phyloP scores from a whole-genome alignment of 2,797 vertebrate species.

The Hypotaenidia philippensis region DNA sequence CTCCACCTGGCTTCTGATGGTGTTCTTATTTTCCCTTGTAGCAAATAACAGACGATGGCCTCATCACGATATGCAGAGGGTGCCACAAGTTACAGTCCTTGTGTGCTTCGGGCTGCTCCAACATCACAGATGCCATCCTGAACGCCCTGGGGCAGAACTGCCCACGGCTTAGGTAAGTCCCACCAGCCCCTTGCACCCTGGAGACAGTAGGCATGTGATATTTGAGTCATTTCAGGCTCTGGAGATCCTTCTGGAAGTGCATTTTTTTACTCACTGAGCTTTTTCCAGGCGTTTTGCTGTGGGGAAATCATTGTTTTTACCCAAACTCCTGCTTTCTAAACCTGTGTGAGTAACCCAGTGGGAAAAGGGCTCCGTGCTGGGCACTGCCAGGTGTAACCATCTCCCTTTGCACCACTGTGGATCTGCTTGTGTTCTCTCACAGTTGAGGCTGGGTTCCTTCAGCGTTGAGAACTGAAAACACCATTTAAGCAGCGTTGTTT shows the following conservation, averaged over 20 bases:
- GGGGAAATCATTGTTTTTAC: fast-evolving
- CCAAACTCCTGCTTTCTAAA: neutral
- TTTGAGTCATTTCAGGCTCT: neutral
- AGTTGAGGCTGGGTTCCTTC: neutral
- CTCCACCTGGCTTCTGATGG: neutral
- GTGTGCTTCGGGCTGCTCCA: conserved; percentile 96
- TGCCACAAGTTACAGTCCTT: conserved; percentile 96
- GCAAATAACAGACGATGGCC: conserved; percentile 99
- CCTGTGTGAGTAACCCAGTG: no score
- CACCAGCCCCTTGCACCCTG: no score
- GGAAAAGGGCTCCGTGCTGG: neutral
- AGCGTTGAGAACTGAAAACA: neutral
- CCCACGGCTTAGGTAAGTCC: conserved; percentile 90
- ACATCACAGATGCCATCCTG: conserved; percentile 97
- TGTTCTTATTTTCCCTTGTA: conserved; percentile 72
- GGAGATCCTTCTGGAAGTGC: neutral
- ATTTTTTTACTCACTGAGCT: fast-evolving
- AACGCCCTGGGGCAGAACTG: conserved; percentile 98
- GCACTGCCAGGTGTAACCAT: fast-evolving
- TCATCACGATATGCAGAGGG: conserved; percentile 97
- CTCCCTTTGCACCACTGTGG: neutral
- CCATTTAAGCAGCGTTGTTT: neutral
- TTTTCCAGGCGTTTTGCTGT: neutral
- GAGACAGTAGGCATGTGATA: fast-evolving
- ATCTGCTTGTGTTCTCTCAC: neutral